phyloP scores from a whole-genome alignment of 2,888 invertebrate species.

The Ochropacha duplaris region DNA sequence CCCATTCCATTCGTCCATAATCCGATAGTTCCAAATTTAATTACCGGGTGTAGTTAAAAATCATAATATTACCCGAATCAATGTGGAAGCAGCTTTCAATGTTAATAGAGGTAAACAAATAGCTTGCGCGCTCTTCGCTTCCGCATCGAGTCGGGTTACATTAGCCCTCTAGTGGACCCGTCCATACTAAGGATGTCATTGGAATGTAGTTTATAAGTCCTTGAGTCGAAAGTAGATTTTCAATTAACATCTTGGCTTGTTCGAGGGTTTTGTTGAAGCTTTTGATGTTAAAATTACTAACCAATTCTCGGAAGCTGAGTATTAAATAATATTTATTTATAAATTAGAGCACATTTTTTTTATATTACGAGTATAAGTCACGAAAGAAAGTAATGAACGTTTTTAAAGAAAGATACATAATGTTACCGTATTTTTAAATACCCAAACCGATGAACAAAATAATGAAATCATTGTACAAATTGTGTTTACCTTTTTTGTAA shows the following conservation, averaged over 20 bases:
- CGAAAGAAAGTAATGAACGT: not conserved
- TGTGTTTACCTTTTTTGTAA: constrained; percentile 35
- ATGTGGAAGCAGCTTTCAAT: constrained; percentile 57
- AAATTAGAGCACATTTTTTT: not conserved
- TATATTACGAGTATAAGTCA: not conserved
- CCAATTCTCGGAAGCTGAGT: not conserved
- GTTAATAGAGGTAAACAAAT: constrained; percentile 45
- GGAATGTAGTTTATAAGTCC: constrained; percentile 18
- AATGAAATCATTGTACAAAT: constrained; percentile 31
- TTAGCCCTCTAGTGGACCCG: constrained; percentile 46
- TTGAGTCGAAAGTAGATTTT: constrained; percentile 16
- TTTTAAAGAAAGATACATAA: constrained; percentile 13
- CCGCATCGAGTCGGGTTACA: constrained; percentile 48
- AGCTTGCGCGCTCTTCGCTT: constrained; percentile 45
- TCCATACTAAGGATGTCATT: constrained; percentile 55
- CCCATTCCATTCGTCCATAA: constrained; percentile 2
- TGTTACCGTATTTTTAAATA: constrained; percentile 29
- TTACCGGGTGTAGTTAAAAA: constrained; percentile 23
- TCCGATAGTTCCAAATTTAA: constrained; percentile 22
- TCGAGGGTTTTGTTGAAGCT: constrained; percentile 21
- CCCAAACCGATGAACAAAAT: constrained; percentile 11
- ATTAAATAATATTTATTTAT: not conserved
- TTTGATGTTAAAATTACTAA: not conserved
- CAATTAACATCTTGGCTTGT: constrained; percentile 39
- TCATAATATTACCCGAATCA: constrained; percentile 40